Conservation (phyloP, 2,888 invertebrate genomes). For the Choreutis nemorana region DNA sequence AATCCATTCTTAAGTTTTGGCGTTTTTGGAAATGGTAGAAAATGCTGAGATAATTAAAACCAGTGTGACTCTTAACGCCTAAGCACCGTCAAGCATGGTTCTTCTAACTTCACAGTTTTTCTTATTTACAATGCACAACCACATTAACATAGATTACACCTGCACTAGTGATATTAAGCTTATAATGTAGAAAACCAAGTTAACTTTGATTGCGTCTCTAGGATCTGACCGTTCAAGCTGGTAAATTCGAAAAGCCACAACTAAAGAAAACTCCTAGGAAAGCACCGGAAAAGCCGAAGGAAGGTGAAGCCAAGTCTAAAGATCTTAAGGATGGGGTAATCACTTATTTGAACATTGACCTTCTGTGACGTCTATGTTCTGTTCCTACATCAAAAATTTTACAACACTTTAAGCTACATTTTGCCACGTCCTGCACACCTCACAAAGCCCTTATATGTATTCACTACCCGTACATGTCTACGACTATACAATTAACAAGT, state of each 20-base stretch:
- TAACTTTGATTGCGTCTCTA: constrained; percentile 44
- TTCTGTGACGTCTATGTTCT: constrained; percentile 24
- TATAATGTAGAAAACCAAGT: constrained; percentile 23
- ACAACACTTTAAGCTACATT: constrained; percentile 10
- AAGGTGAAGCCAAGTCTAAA: constrained; percentile 22
- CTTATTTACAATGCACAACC: constrained; percentile 25
- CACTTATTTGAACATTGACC: constrained; percentile 11
- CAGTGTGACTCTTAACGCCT: constrained; percentile 22
- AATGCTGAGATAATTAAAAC: constrained; percentile 43
- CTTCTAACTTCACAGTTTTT: constrained; percentile 18
- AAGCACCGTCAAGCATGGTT: constrained; percentile 23
- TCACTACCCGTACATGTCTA: too few relatives aligned
- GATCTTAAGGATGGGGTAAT: constrained; percentile 36
- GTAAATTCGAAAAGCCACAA: constrained; percentile 56
- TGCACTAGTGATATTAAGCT: constrained; percentile 28
- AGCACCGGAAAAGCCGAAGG: constrained; percentile 42
- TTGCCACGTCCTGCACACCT: constrained; percentile 5
- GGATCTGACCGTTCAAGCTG: constrained; percentile 51
- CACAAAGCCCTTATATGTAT: too few relatives aligned
- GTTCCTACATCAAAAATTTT: constrained; percentile 16
- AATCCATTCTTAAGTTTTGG: neutral
- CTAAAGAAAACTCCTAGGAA: constrained; percentile 57
- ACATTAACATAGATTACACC: constrained; percentile 29
- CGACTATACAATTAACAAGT: too few relatives aligned
- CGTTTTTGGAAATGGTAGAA: constrained; percentile 2